These are phyloP conservation scores for Drosophila phalerata DNA, from an alignment of 2,888 invertebrate genomes.

Conservation along the genomic window DNA sequence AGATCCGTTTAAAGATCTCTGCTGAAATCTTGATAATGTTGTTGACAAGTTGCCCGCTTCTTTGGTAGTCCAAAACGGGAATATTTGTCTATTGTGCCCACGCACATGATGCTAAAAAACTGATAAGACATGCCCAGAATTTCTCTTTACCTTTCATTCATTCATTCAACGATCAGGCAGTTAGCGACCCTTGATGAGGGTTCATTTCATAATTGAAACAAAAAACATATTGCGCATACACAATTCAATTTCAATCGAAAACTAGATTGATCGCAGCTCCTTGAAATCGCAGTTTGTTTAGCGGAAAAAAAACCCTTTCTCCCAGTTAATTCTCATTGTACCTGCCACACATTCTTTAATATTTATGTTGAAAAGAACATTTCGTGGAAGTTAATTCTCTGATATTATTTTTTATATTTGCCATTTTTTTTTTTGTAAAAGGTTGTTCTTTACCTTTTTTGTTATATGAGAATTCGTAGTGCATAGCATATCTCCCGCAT, in stretches of 20 bases:
- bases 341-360: slow-evolving; percentile 18
- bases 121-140: slow-evolving; percentile 59
- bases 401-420: slow-evolving; percentile 25
- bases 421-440: slow-evolving; percentile 54
- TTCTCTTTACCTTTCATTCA: slow-evolving; percentile 45
- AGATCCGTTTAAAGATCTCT: slow-evolving; percentile 10
- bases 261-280: slow-evolving; percentile 58
- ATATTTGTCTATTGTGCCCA: slow-evolving; percentile 47
- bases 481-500: slow-evolving; percentile 64
- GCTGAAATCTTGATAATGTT: slow-evolving; percentile 42
- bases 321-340: slow-evolving; percentile 34
- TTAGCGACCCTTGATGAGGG: slow-evolving; percentile 70
- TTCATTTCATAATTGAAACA: slow-evolving; percentile 63
- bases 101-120: slow-evolving; percentile 48
- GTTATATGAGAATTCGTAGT: slow-evolving; percentile 32
- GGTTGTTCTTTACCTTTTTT: slow-evolving; percentile 10
- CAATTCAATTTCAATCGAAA: slow-evolving; percentile 38
- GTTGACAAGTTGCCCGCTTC: slow-evolving; percentile 65
- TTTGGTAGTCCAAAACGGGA: slow-evolving; percentile 59
- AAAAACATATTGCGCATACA: slow-evolving; percentile 70
- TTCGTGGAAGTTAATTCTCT: slow-evolving; percentile 74
- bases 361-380: slow-evolving; percentile 49
- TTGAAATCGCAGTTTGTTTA: slow-evolving; percentile 37
- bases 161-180: slow-evolving; percentile 53
- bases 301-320: slow-evolving; percentile 49